Conservation (phyloP, 1,140 invertebrate genomes). For the Augochlora pura region DNA sequence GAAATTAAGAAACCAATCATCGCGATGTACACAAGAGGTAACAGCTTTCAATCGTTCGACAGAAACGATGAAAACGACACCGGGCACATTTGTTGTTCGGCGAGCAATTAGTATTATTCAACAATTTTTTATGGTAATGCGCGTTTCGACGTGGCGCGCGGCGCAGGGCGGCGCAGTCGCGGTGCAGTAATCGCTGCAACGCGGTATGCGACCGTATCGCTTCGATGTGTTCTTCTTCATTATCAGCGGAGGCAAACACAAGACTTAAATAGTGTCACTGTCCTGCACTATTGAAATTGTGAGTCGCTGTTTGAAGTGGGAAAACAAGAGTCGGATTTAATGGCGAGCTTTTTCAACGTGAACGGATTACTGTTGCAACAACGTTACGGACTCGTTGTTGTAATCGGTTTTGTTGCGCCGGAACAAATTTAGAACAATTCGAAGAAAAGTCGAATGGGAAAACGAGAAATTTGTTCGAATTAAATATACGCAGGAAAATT, state of each 20-base stretch:
- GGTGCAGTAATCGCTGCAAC: background rate
- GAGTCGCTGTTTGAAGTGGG: background rate
- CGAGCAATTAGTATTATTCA: background rate
- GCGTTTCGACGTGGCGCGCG: background rate
- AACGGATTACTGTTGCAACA: background rate
- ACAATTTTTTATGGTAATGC: background rate
- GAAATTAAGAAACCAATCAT: background rate
- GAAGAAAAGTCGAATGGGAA: too few relatives aligned
- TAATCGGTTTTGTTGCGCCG: too few relatives aligned
- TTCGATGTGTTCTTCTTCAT: background rate
- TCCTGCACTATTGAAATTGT: constrained; percentile 5
- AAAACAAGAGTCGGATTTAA: background rate
- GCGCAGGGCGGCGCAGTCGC: background rate
- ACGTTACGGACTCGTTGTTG: background rate
- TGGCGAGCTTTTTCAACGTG: background rate
- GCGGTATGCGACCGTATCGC: background rate
- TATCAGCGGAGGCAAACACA: constrained; percentile 6
- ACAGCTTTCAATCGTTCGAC: too few relatives aligned
- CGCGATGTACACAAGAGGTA: too few relatives aligned
- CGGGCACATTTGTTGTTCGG: background rate
- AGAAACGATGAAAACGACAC: background rate
- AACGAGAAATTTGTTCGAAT: too few relatives aligned
- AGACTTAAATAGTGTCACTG: constrained; percentile 13
- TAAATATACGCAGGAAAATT: too few relatives aligned
- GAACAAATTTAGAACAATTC: too few relatives aligned